Conservation (phyloP, 1,140 invertebrate species). For the Paramacrobiotus metropolitanus region DNA sequence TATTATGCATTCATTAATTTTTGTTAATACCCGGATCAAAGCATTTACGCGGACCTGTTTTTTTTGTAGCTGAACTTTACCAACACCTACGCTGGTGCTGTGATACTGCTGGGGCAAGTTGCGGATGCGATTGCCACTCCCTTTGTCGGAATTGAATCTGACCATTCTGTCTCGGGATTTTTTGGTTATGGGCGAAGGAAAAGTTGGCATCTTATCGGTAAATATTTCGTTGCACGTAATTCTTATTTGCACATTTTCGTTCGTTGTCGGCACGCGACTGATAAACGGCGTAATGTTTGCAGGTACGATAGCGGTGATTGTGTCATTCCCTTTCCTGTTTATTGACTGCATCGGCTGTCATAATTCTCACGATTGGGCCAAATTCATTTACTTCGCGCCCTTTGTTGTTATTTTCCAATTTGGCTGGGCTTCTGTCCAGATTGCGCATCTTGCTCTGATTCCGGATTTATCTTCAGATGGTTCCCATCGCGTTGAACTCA, state of each 20-base stretch:
- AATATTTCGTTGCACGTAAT: constrained; percentile 6
- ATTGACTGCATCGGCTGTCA: constrained; percentile 47
- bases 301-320: constrained; percentile 49
- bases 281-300: constrained; percentile 12
- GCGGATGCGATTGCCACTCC: constrained; percentile 70
- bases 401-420: constrained; percentile 88
- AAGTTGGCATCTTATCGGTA: constrained; percentile 15
- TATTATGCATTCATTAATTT: no score
- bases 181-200: constrained; percentile 15
- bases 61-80: constrained; percentile 31
- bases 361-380: constrained; percentile 33
- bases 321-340: constrained; percentile 74
- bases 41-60: neutral
- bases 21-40: no score
- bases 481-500: constrained; percentile 54
- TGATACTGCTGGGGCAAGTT: constrained; percentile 62
- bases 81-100: constrained; percentile 42
- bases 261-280: constrained; percentile 5
- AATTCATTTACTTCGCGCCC: constrained; percentile 60
- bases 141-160: constrained; percentile 63
- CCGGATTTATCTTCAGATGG: constrained; percentile 49
- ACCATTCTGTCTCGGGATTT: constrained; percentile 29
- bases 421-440: constrained; percentile 82
- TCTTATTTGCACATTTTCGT: neutral
- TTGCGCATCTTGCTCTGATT: constrained; percentile 75